Evolutionary conservation across 2,113 vertebrate genomes (phyloP).

Genomic region (Alces alces): DNA sequence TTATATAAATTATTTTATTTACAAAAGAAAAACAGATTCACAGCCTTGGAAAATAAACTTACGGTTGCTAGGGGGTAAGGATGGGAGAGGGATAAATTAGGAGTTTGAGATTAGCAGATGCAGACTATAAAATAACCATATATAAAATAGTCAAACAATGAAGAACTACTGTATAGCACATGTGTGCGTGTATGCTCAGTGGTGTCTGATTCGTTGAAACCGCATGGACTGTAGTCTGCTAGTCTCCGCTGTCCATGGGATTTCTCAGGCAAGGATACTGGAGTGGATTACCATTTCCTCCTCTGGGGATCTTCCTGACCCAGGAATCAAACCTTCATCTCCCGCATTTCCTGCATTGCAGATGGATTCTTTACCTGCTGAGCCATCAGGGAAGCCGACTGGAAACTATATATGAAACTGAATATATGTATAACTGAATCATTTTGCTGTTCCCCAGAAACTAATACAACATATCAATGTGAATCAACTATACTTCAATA

Average conservation of each 20-base stretch:
- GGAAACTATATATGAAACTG: not conserved
- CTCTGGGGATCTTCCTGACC: not conserved
- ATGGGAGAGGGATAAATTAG: not conserved
- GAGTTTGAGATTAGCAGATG: not conserved
- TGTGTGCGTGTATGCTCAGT: fast-evolving
- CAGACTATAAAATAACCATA: not conserved
- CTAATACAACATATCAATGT: not conserved
- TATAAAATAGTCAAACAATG: not conserved
- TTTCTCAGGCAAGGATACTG: not conserved
- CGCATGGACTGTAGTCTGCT: not conserved
- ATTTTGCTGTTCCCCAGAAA: not conserved
- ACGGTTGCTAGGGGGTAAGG: too few relatives aligned
- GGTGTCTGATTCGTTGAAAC: not conserved
- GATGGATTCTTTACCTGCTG: not conserved
- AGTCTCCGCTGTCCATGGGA: not conserved
- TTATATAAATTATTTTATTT: not conserved
- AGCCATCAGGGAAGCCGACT: not conserved
- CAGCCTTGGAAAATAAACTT: not conserved
- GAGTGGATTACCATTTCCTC: not conserved
- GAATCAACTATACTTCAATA: not conserved
- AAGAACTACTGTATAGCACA: fast-evolving
- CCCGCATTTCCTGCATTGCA: fast-evolving
- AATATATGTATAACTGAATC: not conserved
- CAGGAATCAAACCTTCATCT: not conserved
- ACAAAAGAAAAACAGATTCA: not conserved